Evolutionary conservation across 2,113 vertebrate genomes (phyloP), one percentile per base, ranked within the genome.

Genomic region (Tachycineta bicolor): DNA sequence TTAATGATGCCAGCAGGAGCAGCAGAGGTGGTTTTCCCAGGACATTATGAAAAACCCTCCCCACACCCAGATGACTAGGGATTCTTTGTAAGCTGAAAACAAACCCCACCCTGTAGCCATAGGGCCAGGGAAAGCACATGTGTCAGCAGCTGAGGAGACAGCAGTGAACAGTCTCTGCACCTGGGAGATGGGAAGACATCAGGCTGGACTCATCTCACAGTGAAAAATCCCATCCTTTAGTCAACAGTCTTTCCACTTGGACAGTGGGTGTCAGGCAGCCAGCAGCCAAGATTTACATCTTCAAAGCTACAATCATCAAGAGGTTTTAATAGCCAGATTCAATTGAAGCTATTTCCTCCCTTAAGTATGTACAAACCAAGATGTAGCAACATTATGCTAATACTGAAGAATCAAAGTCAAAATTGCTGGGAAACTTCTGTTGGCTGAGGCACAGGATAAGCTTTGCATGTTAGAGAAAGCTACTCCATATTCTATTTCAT

Each of bases 21-120:
- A 52, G 60, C 46, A 41, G 74, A 52, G 28, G 6, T 71, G 59
- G 41, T 43, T 82, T 50, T 82, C 79, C 80, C 74, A 89, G 65
- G 74, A 81, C 37, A 75, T 83, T 68, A 84, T 87, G 85, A 86
- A 89, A 96, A 93, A 29, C 29, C 19, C 44, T 92, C 73, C 70
- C 89, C 84, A 87, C 81, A 43, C 92, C 94, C 94, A 78, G 68
- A 92, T 78, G 92, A 91, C 9, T 34, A 74, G 70, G 56, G 89
- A 78, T 91, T 91, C 94, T 95, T 91, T 88, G 69, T 50, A 55
- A 91, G n/a, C 85, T 76, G 50, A 93, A 97, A 91, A 76, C 89
- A 95, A 94, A 77, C 93, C 96, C 49, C 95, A 90, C 95, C 94
- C 94, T 89, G 74, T 47, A 82, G 50, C 84, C 86, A 94, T 37